Evolutionary conservation across 2,888 invertebrate genomes (phyloP).

Genomic region (Tetragnatha montana): DNA sequence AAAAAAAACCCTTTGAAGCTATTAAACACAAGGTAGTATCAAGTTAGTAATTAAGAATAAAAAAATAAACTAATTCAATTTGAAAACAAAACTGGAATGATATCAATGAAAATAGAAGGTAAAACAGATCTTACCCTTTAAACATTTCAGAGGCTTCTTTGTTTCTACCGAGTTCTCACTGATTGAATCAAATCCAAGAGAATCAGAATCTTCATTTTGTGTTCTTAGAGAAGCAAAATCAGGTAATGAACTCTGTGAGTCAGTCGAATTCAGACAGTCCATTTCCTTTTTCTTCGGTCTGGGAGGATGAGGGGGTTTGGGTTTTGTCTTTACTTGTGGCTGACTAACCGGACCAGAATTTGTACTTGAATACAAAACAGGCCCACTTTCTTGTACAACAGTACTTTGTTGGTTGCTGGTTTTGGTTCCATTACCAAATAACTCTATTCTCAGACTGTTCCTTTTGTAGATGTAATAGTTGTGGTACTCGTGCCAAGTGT

Average conservation of each 20-base stretch:
- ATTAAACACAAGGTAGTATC: too few species aligned
- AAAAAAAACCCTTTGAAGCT: too few species aligned
- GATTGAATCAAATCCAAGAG: conserved; percentile 37
- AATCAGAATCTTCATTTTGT: conserved; percentile 32
- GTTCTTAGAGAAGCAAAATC: not conserved
- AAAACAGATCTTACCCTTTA: conserved; percentile 30
- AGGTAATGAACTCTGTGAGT: conserved; percentile 5
- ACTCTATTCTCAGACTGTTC: conserved; percentile 29
- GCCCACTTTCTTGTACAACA: conserved; percentile 14
- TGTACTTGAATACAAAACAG: not conserved
- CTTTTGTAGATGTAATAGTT: conserved; percentile 87
- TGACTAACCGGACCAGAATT: not conserved
- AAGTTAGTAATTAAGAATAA: too few species aligned
- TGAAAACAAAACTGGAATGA: too few species aligned
- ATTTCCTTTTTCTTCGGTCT: conserved; percentile 2
- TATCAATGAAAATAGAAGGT: too few species aligned
- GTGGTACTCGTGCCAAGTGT: conserved; percentile 85
- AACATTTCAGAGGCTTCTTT: conserved; percentile 39
- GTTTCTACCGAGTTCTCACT: not conserved
- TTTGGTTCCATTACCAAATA: not conserved
- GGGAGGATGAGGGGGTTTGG: not conserved
- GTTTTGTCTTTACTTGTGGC: not conserved
- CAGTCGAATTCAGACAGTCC: conserved; percentile 34
- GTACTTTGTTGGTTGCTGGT: not conserved
- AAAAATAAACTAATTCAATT: too few species aligned